phyloP scores from a whole-genome alignment of 2,113 vertebrate species.

The Poicephalus meyeri region DNA sequence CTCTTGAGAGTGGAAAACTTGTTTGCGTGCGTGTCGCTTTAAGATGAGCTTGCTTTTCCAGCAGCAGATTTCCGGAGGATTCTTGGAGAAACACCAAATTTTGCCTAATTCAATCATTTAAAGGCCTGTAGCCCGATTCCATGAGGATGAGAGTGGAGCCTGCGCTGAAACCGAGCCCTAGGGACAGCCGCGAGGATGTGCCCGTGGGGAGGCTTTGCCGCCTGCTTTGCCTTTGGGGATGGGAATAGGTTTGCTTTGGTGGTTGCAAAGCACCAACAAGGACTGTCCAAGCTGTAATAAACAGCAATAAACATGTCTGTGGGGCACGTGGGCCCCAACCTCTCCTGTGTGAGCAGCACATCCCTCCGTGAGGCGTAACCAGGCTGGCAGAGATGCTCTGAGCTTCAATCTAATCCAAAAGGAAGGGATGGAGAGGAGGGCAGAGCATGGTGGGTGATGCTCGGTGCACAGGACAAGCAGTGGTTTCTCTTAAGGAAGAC shows the following conservation, averaged over 20 bases:
- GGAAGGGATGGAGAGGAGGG: neutral
- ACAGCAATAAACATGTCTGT: fast-evolving
- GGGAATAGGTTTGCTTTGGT: fast-evolving
- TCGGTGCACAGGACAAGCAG: fast-evolving
- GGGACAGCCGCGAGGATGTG: neutral
- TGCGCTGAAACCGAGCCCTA: neutral
- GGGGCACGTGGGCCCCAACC: neutral
- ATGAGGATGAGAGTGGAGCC: fast-evolving
- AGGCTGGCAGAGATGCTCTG: neutral
- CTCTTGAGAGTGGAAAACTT: neutral
- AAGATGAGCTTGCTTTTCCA: slow-evolving; percentile 69
- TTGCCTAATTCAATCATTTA: slow-evolving; percentile 44
- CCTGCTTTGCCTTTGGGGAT: neutral
- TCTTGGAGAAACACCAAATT: slow-evolving; percentile 65
- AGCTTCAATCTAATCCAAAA: neutral
- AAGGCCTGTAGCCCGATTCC: neutral
- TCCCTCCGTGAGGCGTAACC: fast-evolving
- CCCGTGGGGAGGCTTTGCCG: fast-evolving
- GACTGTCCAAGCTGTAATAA: neutral
- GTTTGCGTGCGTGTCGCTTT: neutral
- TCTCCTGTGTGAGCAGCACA: fast-evolving
- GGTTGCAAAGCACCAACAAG: fast-evolving
- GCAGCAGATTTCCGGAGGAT: slow-evolving; percentile 63
- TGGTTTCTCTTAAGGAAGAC: fast-evolving
- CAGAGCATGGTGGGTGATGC: neutral